Percentiles rank a stretch among this genome's conserved stretches.
These are phyloP conservation scores for Tanaodytes sp. DNA, from an alignment of 2,888 invertebrate genomes.

Conservation along the genomic window DNA sequence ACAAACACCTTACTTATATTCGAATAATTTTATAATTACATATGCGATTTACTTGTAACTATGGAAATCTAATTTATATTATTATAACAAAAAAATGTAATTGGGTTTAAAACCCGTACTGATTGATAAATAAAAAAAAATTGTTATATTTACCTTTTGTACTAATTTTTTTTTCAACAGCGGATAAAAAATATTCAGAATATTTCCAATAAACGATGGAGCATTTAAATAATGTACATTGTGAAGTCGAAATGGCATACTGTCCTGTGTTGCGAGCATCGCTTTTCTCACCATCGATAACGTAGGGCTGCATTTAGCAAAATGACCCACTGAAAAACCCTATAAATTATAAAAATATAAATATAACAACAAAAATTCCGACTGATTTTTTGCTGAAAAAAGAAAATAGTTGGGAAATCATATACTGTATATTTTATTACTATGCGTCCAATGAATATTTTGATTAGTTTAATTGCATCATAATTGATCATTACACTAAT, in stretches of 20 bases:
- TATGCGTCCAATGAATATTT: too few relatives aligned
- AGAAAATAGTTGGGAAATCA: too few relatives aligned
- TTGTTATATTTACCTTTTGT: slow-evolving; percentile 63
- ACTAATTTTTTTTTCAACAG: slow-evolving; percentile 68
- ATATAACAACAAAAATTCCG: too few relatives aligned
- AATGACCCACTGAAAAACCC: slow-evolving; percentile 68
- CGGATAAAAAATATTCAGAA: slow-evolving; percentile 67
- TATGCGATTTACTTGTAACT: too few relatives aligned
- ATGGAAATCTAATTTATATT: not conserved
- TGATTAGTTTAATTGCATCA: too few relatives aligned
- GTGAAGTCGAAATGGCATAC: slow-evolving; percentile 70
- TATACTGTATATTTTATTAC: too few relatives aligned
- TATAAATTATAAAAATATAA: too few relatives aligned
- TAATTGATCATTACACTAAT: too few relatives aligned
- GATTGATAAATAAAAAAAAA: too few relatives aligned
- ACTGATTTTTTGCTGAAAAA: too few relatives aligned
- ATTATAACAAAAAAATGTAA: slow-evolving; percentile 8
- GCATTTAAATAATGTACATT: slow-evolving; percentile 66
- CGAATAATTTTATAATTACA: too few relatives aligned
- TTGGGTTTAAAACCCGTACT: not conserved
- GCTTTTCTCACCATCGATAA: slow-evolving; percentile 64
- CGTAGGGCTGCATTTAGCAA: slow-evolving; percentile 68
- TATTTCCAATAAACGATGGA: slow-evolving; percentile 64
- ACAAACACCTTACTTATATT: too few relatives aligned
- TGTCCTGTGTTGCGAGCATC: slow-evolving; percentile 70